A percentile compares a stretch with the other conserved stretches of the same genome.
Conservation (phyloP, 2,113 vertebrate species). For the Petromus typicus region DNA sequence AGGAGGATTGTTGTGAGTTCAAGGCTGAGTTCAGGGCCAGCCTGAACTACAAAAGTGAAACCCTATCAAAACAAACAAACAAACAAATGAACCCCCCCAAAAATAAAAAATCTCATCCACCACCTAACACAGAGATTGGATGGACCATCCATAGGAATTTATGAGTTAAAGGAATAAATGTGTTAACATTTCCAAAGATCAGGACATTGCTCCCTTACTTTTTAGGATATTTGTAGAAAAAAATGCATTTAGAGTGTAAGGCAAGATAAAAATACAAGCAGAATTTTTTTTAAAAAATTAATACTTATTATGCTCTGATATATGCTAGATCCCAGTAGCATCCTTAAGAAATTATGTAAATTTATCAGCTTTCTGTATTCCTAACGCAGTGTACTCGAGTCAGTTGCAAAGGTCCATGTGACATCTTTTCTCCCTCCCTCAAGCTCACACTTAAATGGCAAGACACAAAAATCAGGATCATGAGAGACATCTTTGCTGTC, state of each 20-base stretch:
- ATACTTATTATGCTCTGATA: not conserved
- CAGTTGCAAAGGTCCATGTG: not conserved
- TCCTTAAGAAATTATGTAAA: not conserved
- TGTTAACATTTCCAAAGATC: not conserved
- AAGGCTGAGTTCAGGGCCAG: too few species aligned
- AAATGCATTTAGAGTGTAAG: not conserved
- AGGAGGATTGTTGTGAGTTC: too few species aligned
- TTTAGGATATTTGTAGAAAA: not conserved
- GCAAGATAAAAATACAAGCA: conserved; percentile 28
- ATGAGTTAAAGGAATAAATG: not conserved
- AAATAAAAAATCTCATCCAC: too few species aligned
- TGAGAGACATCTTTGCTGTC: not conserved
- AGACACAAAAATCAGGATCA: not conserved
- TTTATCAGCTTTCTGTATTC: not conserved
- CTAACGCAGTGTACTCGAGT: not conserved
- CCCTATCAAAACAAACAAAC: too few species aligned
- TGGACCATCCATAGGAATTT: not conserved
- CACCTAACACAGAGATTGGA: not conserved
- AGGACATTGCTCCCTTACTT: not conserved
- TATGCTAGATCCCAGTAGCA: not conserved
- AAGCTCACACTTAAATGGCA: not conserved
- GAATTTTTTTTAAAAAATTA: not conserved
- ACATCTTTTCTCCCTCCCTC: not conserved
- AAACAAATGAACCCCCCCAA: too few species aligned
- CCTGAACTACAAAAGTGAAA: too few species aligned